phyloP scores from a whole-genome alignment of 1,140 invertebrate species.

The Limonius californicus region DNA sequence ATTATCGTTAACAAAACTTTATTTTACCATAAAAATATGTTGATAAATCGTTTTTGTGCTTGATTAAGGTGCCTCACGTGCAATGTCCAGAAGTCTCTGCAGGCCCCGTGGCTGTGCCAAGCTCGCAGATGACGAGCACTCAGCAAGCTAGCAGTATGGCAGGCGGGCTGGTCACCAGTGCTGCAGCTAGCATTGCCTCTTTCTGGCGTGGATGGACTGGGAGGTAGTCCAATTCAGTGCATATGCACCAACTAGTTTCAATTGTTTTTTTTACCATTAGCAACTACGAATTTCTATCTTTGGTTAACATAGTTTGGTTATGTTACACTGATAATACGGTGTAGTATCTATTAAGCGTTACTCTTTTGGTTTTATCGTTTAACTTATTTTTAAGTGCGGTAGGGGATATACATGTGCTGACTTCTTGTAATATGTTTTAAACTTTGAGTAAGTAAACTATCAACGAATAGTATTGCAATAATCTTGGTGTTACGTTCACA shows the following conservation, averaged over 20 bases:
- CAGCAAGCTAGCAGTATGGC: constrained; percentile 58
- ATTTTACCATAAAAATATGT: background rate
- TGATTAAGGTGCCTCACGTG: constrained; percentile 53
- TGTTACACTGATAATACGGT: background rate
- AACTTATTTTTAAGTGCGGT: too few species aligned
- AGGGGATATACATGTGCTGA: too few species aligned
- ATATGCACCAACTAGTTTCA: background rate
- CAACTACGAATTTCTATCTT: background rate
- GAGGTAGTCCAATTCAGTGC: constrained; percentile 33
- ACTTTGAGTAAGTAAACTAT: too few species aligned
- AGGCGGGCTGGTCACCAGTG: constrained; percentile 64
- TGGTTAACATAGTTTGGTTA: background rate
- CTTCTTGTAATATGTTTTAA: too few species aligned
- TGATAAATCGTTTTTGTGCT: constrained; percentile 17
- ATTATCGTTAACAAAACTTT: too few species aligned
- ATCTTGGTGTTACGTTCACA: too few species aligned
- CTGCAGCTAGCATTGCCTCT: constrained; percentile 64
- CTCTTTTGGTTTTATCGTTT: too few species aligned
- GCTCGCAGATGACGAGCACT: constrained; percentile 47
- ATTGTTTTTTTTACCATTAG: background rate
- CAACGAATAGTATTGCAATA: too few species aligned
- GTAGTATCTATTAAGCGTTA: too few species aligned
- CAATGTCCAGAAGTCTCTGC: constrained; percentile 51
- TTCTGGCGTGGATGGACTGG: constrained; percentile 66
- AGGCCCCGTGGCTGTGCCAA: constrained; percentile 33